Percentiles rank a stretch among this genome's conserved stretches.
Evolutionary conservation across 1,140 invertebrate species (phyloP).

Genomic region (Lethocerus indicus): DNA sequence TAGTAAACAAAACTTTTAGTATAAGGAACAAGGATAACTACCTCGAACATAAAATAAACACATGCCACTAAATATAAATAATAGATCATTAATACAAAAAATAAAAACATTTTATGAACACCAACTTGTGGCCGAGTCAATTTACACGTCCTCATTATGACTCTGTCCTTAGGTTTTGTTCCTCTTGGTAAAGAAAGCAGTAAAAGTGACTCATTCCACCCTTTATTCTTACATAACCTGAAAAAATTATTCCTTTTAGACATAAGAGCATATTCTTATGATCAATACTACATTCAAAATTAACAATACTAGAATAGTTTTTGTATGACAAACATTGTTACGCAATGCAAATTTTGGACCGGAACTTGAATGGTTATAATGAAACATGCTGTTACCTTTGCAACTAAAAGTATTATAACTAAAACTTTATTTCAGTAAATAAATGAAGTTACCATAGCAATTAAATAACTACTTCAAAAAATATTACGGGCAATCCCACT

Average conservation of each 20-base stretch:
- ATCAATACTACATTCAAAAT: not conserved
- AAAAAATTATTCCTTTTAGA: slow-evolving; percentile 21
- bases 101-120: not conserved
- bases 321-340: too few relatives aligned
- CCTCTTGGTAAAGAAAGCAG: slow-evolving; percentile 31
- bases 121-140: slow-evolving; percentile 20
- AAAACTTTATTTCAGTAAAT: too few relatives aligned
- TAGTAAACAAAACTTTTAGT: slow-evolving; percentile 9
- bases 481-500: too few relatives aligned
- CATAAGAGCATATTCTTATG: too few relatives aligned
- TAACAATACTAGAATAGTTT: too few relatives aligned
- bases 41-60: not conserved
- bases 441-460: too few relatives aligned
- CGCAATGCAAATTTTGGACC: too few relatives aligned
- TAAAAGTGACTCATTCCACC: slow-evolving; percentile 27
- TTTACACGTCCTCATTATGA: slow-evolving; percentile 26
- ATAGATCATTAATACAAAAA: not conserved
- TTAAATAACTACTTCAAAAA: too few relatives aligned
- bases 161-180: slow-evolving; percentile 30
- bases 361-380: too few relatives aligned
- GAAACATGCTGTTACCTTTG: too few relatives aligned
- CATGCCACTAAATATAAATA: not conserved
- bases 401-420: too few relatives aligned
- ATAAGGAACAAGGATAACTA: not conserved
- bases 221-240: slow-evolving; percentile 30